Base-by-base conservation (phyloP, 2,113 vertebrate genomes). In the Etheostoma cragini region DNA sequence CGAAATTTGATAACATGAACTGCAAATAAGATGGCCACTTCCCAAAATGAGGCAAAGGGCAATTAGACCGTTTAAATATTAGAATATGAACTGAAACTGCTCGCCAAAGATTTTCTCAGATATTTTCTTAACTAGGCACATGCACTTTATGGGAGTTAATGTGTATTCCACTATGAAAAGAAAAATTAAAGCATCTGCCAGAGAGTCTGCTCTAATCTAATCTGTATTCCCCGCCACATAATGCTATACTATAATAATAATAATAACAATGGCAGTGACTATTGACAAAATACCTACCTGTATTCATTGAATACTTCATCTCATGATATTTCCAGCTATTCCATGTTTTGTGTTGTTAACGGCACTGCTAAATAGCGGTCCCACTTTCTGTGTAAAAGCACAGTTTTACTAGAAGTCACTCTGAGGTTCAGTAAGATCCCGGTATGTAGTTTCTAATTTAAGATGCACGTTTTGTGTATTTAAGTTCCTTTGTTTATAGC, bases 351-450 rank as follows among this genome's bases (percentile, higher is more conserved):
- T 35, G 38, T 33, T 68, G 50, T 71, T 45, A 50, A 33, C 24
- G 64, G 52, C 47, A 24, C 30, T 47, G 12, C 53, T 54, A 1
- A 53, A 1, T 61, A n/a, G 54, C 70, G 47, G 30, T 69, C 62
- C 61, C 35, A 72, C 52, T 57, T 76, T 72, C 26, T 62, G 24
- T 79, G 52, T 66, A 53, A 71, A 45, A 35, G 33, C 58, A 62
- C 3, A 67, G 26, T 63, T 53, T 53, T 50, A 69, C 68, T 77
- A 56, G 62, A 50, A 81, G 52, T 73, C 49, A 58, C 56, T 45
- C 13, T 72, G 68, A 56, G 56, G 73, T 72, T 72, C 56, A 49
- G 46, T 74, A 12, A 64, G 45, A 47, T 60, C 22, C 19, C 15
- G 61, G 38, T 42, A 42, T 42, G 38, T 76, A 53, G 66, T 58